Conservation (phyloP, 2,888 invertebrate species). For the Habroteleia sp. region DNA sequence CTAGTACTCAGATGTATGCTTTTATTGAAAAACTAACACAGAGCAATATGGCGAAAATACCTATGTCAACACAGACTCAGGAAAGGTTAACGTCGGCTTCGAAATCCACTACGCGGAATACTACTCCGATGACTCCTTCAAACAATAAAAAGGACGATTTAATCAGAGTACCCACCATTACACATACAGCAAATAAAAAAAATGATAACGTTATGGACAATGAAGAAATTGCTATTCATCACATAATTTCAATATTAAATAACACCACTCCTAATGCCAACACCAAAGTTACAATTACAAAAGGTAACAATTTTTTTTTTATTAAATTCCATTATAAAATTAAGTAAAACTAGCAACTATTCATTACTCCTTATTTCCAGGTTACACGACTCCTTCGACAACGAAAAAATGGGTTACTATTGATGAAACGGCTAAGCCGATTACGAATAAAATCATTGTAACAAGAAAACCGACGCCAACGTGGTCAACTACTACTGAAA, state of each 20-base stretch:
- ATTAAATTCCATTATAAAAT: no score
- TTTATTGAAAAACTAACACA: constrained; percentile 63
- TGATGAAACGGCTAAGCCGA: constrained; percentile 77
- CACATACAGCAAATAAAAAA: constrained; percentile 73
- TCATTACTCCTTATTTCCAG: no score
- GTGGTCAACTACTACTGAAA: constrained; percentile 67
- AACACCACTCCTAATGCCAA: constrained; percentile 73
- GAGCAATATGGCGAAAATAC: constrained; percentile 18
- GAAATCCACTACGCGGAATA: constrained; percentile 69
- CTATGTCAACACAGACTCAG: constrained; percentile 62
- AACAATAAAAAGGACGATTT: constrained; percentile 73
- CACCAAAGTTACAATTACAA: constrained; percentile 67
- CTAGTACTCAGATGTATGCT: constrained; percentile 66
- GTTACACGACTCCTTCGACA: constrained; percentile 66
- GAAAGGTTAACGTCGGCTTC: constrained; percentile 60
- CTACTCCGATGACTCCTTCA: constrained; percentile 73
- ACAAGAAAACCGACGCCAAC: constrained; percentile 62
- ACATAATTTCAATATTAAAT: constrained; percentile 81
- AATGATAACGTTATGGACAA: constrained; percentile 75
- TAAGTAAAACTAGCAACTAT: no score
- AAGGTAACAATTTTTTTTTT: no score
- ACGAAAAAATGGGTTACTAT: constrained; percentile 76
- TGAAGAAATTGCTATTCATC: constrained; percentile 80
- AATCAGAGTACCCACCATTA: constrained; percentile 79
- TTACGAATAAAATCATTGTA: constrained; percentile 69